Conservation (phyloP, 92 coral and sea anemone species). For the Siderastrea siderea region DNA sequence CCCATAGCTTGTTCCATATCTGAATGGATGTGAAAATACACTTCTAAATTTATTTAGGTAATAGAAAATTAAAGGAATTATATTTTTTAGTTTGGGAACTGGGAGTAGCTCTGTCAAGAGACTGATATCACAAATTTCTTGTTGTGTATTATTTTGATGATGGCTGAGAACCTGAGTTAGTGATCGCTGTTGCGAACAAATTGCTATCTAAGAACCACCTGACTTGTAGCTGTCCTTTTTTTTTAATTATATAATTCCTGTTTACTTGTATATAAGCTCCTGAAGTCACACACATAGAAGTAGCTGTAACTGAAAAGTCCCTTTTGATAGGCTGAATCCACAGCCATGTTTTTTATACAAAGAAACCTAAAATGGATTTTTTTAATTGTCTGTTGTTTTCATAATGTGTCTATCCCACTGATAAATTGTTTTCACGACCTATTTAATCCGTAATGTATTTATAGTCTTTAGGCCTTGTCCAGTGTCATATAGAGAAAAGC, state of each 20-base stretch:
- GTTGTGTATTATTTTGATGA: too few species aligned
- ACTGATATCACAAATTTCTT: too few species aligned
- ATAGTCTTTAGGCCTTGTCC: not conserved
- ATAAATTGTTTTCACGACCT: not conserved
- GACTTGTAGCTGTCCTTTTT: too few species aligned
- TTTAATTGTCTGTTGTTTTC: too few species aligned
- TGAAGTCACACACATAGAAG: not conserved
- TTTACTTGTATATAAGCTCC: not conserved
- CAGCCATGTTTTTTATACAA: too few species aligned
- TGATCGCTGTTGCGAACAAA: too few species aligned
- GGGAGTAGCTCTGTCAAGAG: not conserved
- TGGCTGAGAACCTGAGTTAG: too few species aligned
- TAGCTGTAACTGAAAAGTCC: not conserved
- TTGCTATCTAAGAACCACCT: too few species aligned
- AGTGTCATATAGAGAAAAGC: not conserved
- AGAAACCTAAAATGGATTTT: too few species aligned
- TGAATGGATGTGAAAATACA: not conserved
- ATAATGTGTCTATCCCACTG: too few species aligned
- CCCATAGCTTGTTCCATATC: not conserved
- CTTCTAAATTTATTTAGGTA: not conserved
- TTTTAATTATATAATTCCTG: not conserved
- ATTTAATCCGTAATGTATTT: not conserved
- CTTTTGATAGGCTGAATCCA: too few species aligned
- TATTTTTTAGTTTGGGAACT: not conserved
- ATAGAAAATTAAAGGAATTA: conserved; percentile 8